Evolutionary conservation across 2,113 vertebrate species (phyloP).

Genomic region (Pangasianodon gigas): DNA sequence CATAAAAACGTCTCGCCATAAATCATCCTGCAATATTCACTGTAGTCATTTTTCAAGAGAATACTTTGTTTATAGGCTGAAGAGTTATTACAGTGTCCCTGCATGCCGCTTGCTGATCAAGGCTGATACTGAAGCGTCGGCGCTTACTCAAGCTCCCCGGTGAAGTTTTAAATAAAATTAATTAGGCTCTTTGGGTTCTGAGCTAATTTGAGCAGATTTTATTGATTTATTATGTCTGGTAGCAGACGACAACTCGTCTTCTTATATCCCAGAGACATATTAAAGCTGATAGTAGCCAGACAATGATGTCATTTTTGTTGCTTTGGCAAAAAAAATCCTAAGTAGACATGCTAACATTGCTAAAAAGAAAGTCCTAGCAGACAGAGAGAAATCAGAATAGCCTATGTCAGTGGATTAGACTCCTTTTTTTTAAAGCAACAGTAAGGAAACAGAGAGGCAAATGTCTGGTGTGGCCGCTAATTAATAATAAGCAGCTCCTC

Average conservation of each 20-base stretch:
- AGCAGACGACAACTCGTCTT: neutral
- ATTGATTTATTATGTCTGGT: neutral
- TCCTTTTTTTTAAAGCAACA: neutral
- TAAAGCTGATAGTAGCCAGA: neutral
- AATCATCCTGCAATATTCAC: conserved; percentile 46
- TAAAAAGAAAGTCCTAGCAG: neutral
- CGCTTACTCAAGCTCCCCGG: neutral
- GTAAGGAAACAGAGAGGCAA: neutral
- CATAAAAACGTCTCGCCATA: conserved; percentile 25
- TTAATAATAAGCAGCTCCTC: neutral
- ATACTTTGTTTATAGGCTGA: conserved; percentile 16
- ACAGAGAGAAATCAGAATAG: neutral
- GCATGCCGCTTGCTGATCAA: conserved; percentile 1
- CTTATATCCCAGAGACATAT: neutral
- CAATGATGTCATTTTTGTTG: neutral
- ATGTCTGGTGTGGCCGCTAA: neutral
- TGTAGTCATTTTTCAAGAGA: conserved; percentile 40
- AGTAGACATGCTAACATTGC: neutral
- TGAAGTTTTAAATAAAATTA: conserved; percentile 12
- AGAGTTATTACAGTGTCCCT: conserved; percentile 32
- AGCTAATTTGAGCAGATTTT: neutral
- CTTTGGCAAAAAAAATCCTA: neutral
- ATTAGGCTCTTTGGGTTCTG: neutral
- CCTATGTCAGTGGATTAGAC: neutral
- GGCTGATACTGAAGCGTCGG: neutral